phyloP scores from a whole-genome alignment of 1,140 invertebrate species.

The Ptiloglossa arizonensis region DNA sequence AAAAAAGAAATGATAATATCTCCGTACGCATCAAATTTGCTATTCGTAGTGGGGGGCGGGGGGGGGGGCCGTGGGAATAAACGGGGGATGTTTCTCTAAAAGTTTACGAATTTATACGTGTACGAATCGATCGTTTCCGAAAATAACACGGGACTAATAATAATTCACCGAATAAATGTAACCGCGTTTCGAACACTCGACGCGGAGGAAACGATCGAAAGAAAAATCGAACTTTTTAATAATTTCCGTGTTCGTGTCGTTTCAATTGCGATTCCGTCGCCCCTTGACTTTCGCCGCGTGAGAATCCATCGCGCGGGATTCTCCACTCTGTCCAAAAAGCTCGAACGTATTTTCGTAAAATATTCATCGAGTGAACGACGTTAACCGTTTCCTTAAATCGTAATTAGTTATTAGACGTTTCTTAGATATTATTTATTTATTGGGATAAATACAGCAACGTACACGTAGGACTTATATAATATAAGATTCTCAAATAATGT shows the following conservation, averaged over 20 bases:
- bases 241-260: neutral
- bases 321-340: too few relatives aligned
- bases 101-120: neutral
- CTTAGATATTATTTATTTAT: constrained; percentile 15
- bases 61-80: too few relatives aligned
- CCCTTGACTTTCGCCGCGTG: too few relatives aligned
- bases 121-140: too few relatives aligned
- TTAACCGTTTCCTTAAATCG: neutral
- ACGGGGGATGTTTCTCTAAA: neutral
- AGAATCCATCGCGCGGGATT: too few relatives aligned
- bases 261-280: too few relatives aligned
- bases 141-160: too few relatives aligned
- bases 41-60: neutral
- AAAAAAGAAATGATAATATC: neutral
- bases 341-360: too few relatives aligned
- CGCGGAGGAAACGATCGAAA: too few relatives aligned
- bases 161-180: too few relatives aligned
- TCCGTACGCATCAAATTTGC: neutral
- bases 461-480: constrained; percentile 22
- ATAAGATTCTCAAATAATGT: neutral
- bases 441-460: constrained; percentile 16
- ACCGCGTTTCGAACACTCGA: too few relatives aligned
- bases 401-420: constrained; percentile 16
- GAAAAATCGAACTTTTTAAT: neutral
- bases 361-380: too few relatives aligned